Conservation (phyloP, 2,888 invertebrate genomes). For the Linnaemya tessellans region DNA sequence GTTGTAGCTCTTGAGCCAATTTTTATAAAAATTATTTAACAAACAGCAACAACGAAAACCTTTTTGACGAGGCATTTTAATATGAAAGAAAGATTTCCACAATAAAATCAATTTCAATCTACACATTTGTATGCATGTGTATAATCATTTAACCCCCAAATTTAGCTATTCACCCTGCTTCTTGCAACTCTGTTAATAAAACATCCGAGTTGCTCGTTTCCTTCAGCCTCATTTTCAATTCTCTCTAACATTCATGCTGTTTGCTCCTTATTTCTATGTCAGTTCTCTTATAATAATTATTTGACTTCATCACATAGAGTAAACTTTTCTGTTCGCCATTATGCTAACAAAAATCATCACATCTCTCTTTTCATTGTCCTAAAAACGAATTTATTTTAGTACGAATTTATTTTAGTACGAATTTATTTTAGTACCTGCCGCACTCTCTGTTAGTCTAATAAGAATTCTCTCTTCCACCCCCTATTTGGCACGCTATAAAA, state of each 20-base stretch:
- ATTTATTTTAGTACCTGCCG: background rate
- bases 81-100: too few relatives aligned
- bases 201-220: background rate
- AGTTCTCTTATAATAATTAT: background rate
- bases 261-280: background rate
- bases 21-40: too few relatives aligned
- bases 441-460: background rate
- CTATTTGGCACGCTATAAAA: background rate
- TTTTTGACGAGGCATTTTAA: too few relatives aligned
- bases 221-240: background rate
- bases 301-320: background rate
- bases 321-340: background rate
- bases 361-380: constrained; percentile 1
- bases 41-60: too few relatives aligned
- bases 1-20: too few relatives aligned
- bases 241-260: background rate
- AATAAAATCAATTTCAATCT: too few relatives aligned
- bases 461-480: background rate
- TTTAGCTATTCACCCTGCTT: too few relatives aligned
- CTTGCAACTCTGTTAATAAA: background rate
- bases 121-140: too few relatives aligned
- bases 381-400: background rate
- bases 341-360: constrained; percentile 12
- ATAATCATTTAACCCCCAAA: too few relatives aligned
- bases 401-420: background rate